Conservation (phyloP, 53 echinoderm and acorn worm species). For the Crossaster papposus region DNA sequence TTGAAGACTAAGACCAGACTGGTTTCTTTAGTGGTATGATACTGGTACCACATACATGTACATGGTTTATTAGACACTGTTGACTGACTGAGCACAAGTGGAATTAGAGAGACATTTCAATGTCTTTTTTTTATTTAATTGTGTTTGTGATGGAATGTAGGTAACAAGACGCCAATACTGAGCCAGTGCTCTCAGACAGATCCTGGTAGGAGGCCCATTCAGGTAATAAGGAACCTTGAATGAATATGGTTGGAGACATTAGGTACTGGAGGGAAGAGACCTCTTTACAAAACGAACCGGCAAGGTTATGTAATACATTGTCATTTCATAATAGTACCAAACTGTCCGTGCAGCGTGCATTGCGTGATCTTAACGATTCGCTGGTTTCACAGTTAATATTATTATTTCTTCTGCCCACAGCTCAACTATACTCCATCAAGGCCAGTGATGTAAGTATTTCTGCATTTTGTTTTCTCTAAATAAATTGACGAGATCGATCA, state of each 20-base stretch:
- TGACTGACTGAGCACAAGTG: too few species aligned
- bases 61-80: too few species aligned
- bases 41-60: too few species aligned
- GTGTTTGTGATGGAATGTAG: not conserved
- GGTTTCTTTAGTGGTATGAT: too few species aligned
- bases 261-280: too few species aligned
- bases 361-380: too few species aligned
- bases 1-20: too few species aligned
- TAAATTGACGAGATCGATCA: not conserved
- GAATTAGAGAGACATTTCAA: too few species aligned
- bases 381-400: not conserved
- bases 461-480: not conserved
- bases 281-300: too few species aligned
- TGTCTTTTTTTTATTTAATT: not conserved
- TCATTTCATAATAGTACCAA: too few species aligned
- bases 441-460: constrained; percentile 62
- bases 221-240: constrained; percentile 33
- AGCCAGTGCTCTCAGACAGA: constrained; percentile 39
- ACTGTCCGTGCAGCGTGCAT: too few species aligned
- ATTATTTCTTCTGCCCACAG: constrained; percentile 19
- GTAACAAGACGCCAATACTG: not conserved
- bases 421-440: constrained; percentile 69
- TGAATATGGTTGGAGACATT: not conserved
- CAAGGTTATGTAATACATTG: too few species aligned
- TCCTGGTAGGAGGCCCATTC: constrained; percentile 55